Base-by-base conservation (phyloP, 23 tunicate genomes). In the Halocynthia aurantium region DNA sequence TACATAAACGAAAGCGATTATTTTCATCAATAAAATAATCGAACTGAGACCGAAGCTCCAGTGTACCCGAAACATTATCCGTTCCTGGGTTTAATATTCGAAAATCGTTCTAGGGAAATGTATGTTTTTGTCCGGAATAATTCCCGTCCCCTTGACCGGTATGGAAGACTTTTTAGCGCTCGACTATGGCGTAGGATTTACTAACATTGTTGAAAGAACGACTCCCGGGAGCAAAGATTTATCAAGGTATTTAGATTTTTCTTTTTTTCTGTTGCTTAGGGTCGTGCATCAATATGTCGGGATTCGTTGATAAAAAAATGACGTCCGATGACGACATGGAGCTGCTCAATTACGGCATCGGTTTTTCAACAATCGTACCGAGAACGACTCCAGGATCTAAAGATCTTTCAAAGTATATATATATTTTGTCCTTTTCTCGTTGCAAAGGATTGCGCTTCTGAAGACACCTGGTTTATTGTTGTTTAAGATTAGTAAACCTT, bases 351-450 rank as follows among this genome's bases (percentile, higher is more conserved):
- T 82, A 91, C 68, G 87, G 87, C 44, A 91, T 91, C 69, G 97
- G 97, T 19, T 91, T 91, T 77, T 78, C 91, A 20, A 91, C 97
- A 18, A 91, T 91, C 11, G 97, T 91, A 17, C 73, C 85, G 52
- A 74, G 97, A 61, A 85, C 97, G 12, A 91, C 97, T 20, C 84
- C 90, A 0, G 83, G 94, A 15, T 81, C 87, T 22, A 91, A 85
- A 78, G 97, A 91, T 71, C 72, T 91, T 18, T 53, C 95, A 55
- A 88, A 84, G 95, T 88, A 71, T 71, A 31, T 31, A 4, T 31
- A 31, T 31, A 31, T 31, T 65, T 12, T 76, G 53, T 31, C 44
- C 44, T 31, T 31, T n/a, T 31, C 44, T 31, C 44, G 2, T 31
- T 31, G 44, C 44, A 31, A 31, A 31, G 44, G 44, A 31, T 31